Conservation (phyloP, 92 coral and sea anemone genomes). For the Muricea muricata region DNA sequence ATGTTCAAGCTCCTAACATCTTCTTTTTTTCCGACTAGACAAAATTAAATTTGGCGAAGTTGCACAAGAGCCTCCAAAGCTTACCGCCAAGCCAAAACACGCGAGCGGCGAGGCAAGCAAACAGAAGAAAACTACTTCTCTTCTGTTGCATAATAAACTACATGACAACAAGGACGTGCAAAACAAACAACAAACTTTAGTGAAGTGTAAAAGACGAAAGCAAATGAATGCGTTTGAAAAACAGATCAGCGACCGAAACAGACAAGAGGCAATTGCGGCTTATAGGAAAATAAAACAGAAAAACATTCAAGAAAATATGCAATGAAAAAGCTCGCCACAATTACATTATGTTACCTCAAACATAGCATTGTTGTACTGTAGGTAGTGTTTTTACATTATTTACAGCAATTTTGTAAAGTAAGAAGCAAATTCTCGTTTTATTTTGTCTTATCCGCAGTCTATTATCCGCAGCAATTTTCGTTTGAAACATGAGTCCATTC, state of each 20-base stretch:
- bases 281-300: slow-evolving; percentile 14
- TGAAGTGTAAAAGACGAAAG: slow-evolving; percentile 79
- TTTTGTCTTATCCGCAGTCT: no score
- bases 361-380: no score
- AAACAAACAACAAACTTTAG: slow-evolving; percentile 5
- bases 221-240: slow-evolving; percentile 79
- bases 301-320: not conserved
- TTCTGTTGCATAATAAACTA: slow-evolving; percentile 31
- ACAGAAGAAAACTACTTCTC: slow-evolving; percentile 47
- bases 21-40: slow-evolving; percentile 49
- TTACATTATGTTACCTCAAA: no score
- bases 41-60: slow-evolving; percentile 92
- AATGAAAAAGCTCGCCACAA: no score
- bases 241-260: slow-evolving; percentile 15
- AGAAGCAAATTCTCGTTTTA: no score
- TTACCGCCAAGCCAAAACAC: slow-evolving; percentile 90
- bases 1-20: not conserved
- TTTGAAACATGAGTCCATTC: no score
- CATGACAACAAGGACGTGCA: slow-evolving; percentile 13
- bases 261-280: slow-evolving; percentile 39
- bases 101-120: slow-evolving; percentile 39
- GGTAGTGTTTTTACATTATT: no score
- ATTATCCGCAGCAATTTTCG: no score
- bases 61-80: slow-evolving; percentile 79
- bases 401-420: no score